Evolutionary conservation across 2,888 invertebrate genomes (phyloP), one percentile per base, ranked within the genome.

Genomic region (Pecten maximus): DNA sequence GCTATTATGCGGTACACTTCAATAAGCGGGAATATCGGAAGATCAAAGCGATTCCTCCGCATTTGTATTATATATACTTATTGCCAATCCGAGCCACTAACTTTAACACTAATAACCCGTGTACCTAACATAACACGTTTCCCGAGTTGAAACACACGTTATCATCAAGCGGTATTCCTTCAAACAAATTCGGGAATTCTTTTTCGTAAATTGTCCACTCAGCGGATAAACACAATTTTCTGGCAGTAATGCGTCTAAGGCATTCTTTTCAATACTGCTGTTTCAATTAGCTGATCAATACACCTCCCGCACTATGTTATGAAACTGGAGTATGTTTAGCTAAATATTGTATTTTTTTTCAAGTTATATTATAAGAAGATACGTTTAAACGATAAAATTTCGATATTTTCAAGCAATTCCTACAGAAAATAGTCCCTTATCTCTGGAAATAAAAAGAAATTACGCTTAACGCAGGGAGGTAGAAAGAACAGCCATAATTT

Each of bases 21-120:
- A 95, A 94, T 96, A 96, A 96, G 96, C 96, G 96, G 96, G 96
- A 96, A 96, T 95, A 96, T 95, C 95, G 93, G 94, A 95, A 94
- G 94, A 94, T 94, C 95, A 93, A 93, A 92, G 92, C 93, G 94
- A 96, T 96, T 96, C 95, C 95, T 96, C 94, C 96, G 96, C 96
- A 88, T 89, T 40, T 87, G 35, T 54, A 89, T 60, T 87, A 60
- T 40, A 87, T n/a, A 44, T 74, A 40, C n/a, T 88, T 54, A 88
- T 88, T 88, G 74, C 39, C 74, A 40, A 88, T 91, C 50, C 87
- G 40, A 87, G 74, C 40, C 35, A 23, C 88, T 74, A 54, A 86
- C 74, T 74, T 74, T 54, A 74, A 39, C 54, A 40, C 90, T 86
- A 89, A 91, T 90, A 92, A 91, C 87, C 89, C 90, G 88, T 89